A percentile compares a stretch with the other conserved stretches of the same genome.
Evolutionary conservation across 92 coral and sea anemone species (phyloP).

Genomic region (Virgularia gustaviana): DNA sequence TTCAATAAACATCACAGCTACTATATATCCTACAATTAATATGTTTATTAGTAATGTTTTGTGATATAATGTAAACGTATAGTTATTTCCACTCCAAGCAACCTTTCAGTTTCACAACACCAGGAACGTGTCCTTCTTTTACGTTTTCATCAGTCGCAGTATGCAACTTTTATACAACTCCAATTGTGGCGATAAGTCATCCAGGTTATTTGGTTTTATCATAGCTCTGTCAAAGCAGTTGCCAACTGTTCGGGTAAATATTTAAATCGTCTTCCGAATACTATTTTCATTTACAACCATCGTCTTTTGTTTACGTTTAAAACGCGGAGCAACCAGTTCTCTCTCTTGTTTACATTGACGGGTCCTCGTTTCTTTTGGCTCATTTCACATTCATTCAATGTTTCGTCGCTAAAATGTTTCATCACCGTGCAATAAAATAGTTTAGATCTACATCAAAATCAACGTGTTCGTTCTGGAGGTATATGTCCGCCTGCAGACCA

Average conservation of each 20-base stretch:
- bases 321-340: too few relatives aligned
- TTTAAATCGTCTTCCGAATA: not conserved
- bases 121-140: too few relatives aligned
- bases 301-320: conserved; percentile 1
- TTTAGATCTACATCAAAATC: conserved; percentile 32
- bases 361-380: conserved; percentile 15
- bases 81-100: too few relatives aligned
- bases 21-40: too few relatives aligned
- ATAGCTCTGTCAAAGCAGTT: not conserved
- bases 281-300: not conserved
- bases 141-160: too few relatives aligned
- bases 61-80: too few relatives aligned
- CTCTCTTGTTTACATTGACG: not conserved
- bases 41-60: too few relatives aligned
- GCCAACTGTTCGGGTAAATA: not conserved
- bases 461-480: not conserved
- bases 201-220: not conserved
- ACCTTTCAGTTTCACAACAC: too few relatives aligned
- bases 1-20: too few relatives aligned
- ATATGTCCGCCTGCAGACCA: conserved; percentile 38
- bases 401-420: not conserved
- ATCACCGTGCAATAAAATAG: conserved; percentile 23
- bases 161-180: too few relatives aligned
- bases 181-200: too few relatives aligned
- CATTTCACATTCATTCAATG: not conserved